Base-by-base conservation (phyloP, 2,888 invertebrate genomes). In the Drosophila ustulata region DNA sequence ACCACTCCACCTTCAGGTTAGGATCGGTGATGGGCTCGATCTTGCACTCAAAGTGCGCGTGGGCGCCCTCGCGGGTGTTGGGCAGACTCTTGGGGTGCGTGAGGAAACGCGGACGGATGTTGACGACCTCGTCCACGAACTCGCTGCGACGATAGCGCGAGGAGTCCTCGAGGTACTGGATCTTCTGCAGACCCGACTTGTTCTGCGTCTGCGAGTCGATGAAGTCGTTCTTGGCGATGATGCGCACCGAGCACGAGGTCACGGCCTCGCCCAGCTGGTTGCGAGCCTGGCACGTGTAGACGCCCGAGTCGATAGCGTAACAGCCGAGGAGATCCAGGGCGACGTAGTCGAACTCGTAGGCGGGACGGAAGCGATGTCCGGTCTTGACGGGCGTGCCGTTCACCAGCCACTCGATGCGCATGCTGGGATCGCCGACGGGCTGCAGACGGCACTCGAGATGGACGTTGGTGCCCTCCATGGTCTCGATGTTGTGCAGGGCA, bases 1-100 rank as follows among this genome's bases (percentile, higher is more conserved):
- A 98, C 99, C 99, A 99, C 93, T 98, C 98, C 3, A 99, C 98
- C 92, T 97, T 97, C 82, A 99, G 94, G 89, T 98, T 98, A 0
- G 99, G 95, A 93, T 99, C 99, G 5, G 98, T 98, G 7, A 99
- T 97, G 37, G 99, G 99, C 92, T 98, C 98, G 37, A 99, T 94
- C 92, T 98, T 98, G 91, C 98, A 98, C 93, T 99, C 99, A 92
- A 99, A 98, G 92, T 99, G 99, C 50, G 98, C 98, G 90, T 97
- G 97, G 80, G 97, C 95, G 46, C 98, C 96, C 93, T 99, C 98
- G 56, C 95, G 94, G 82, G 98, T 95, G 84, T 96, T 96, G 78
- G 96, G 96, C 76, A 97, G 94, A 75, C 95, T 97, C 92, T 98
- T 97, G 5, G 98, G 97, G 89, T 96, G 96, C 0, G 97, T 97